Conservation (phyloP, 2,113 vertebrate species). For the Pelobates fuscus region DNA sequence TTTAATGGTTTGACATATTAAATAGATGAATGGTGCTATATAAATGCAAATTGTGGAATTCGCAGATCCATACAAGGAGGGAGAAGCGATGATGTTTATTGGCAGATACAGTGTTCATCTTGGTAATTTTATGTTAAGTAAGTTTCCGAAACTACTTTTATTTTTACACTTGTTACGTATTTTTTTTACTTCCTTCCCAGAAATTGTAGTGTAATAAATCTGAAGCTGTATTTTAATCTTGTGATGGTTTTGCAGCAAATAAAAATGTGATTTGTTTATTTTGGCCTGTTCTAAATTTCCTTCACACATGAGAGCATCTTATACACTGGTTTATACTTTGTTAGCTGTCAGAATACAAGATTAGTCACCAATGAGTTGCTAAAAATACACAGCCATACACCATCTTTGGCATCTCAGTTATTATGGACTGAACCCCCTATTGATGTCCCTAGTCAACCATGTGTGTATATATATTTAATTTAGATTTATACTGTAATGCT, state of each 20-base stretch:
- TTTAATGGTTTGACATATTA: conserved; percentile 49
- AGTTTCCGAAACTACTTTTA: conserved; percentile 28
- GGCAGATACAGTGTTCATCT: conserved; percentile 18
- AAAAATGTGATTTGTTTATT: conserved; percentile 23
- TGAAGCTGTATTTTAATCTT: conserved; percentile 2
- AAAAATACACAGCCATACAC: conserved; percentile 16
- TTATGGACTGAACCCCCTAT: no score
- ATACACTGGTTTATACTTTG: neutral
- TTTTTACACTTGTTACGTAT: conserved; percentile 1
- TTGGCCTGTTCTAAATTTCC: conserved; percentile 12
- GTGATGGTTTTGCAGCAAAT: conserved; percentile 11
- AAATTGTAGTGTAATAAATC: conserved; percentile 17
- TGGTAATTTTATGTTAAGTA: conserved; percentile 30
- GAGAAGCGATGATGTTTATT: conserved; percentile 28
- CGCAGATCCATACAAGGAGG: conserved; percentile 23
- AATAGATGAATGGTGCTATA: conserved; percentile 49
- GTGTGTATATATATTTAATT: no score
- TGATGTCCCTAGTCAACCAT: no score
- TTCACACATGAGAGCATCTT: conserved; percentile 3
- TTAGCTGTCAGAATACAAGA: conserved; percentile 13
- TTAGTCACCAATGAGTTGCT: neutral
- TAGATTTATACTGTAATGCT: no score
- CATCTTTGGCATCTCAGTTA: no score
- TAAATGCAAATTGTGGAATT: conserved; percentile 41
- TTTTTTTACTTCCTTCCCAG: conserved; percentile 33